These are phyloP conservation scores for Sapajus apella DNA, from an alignment of 2,113 vertebrate genomes.

Conservation along the genomic window DNA sequence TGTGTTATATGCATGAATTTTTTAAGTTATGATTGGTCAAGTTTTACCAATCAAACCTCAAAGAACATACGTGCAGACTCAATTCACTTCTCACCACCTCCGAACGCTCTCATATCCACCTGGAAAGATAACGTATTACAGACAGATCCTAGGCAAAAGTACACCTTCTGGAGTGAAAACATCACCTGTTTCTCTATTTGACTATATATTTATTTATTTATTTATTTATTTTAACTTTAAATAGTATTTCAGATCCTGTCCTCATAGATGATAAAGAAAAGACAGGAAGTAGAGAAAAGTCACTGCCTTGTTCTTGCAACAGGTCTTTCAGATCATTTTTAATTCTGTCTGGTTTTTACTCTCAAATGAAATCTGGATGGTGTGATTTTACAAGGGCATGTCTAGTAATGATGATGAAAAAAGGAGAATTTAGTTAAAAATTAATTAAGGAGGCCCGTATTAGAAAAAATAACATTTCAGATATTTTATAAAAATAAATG, in stretches of 20 bases:
- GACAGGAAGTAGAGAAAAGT: not conserved
- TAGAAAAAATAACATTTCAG: conserved; percentile 3
- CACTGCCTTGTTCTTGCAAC: not conserved
- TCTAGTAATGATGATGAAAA: not conserved
- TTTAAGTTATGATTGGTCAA: conserved; percentile 46
- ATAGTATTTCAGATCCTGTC: not conserved
- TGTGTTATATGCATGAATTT: conserved; percentile 64
- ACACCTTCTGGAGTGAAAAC: not conserved
- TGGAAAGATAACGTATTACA: not conserved
- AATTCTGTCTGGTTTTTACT: not conserved
- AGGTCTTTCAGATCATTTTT: not conserved
- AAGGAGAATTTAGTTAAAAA: not conserved
- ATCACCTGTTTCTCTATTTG: not conserved
- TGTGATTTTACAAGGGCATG: not conserved
- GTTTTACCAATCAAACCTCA: conserved; percentile 26
- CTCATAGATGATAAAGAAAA: conserved; percentile 1
- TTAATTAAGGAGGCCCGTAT: not conserved
- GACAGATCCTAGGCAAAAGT: not conserved
- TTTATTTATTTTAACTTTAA: not conserved
- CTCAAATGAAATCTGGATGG: conserved; percentile 20
- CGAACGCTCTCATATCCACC: not conserved
- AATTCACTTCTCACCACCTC: conserved; percentile 58
- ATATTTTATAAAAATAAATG: not conserved
- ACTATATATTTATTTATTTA: not conserved
- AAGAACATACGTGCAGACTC: not conserved